Conservation (phyloP, 2,113 vertebrate species). For the Tympanuchus pallidicinctus region DNA sequence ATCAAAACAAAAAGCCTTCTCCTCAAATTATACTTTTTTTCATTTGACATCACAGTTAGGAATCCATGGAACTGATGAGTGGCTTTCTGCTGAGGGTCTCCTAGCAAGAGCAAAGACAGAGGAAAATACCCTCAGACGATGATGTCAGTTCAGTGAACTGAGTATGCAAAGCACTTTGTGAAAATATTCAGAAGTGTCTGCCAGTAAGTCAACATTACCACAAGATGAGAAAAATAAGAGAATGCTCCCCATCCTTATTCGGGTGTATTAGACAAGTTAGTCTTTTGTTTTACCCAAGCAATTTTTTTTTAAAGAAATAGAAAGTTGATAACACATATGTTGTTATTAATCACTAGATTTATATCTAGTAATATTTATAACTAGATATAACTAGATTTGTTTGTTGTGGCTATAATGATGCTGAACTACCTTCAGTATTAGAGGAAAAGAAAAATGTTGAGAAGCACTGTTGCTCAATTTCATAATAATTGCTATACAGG, state of each 20-base stretch:
- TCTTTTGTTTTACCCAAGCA: neutral
- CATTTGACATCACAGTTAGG: conserved; percentile 20
- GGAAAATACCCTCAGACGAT: conserved; percentile 40
- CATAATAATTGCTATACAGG: neutral
- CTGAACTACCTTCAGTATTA: neutral
- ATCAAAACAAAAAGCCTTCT: conserved; percentile 14
- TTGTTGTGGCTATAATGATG: neutral
- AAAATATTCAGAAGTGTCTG: conserved; percentile 45
- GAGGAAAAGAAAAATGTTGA: accelerated
- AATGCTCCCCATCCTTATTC: neutral
- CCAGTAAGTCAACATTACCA: conserved; percentile 45
- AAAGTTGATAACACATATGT: neutral
- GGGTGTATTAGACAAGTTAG: neutral
- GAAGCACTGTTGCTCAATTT: neutral
- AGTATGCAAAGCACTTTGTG: conserved; percentile 52
- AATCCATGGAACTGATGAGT: conserved; percentile 21
- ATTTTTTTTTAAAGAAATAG: neutral
- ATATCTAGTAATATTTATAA: too few species aligned
- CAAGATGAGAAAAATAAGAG: conserved; percentile 29
- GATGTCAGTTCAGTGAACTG: conserved; percentile 52
- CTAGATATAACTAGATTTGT: neutral
- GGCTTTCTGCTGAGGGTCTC: conserved; percentile 45
- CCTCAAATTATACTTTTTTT: neutral
- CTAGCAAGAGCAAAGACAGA: conserved; percentile 45
- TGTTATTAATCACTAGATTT: neutral